Conservation (phyloP, 1,140 invertebrate species). For the Ruditapes philippinarum region DNA sequence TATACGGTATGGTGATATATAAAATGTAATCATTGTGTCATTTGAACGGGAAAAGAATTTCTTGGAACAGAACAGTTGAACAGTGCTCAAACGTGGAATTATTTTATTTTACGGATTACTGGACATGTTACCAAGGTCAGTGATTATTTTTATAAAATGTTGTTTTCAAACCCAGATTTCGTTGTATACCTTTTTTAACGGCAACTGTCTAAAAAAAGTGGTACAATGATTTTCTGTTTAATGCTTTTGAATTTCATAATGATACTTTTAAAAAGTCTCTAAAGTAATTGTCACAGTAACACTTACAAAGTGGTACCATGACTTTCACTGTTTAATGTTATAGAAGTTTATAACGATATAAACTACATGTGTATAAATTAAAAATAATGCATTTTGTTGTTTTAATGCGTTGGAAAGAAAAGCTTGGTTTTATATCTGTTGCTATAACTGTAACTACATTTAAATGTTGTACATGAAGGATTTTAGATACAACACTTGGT, state of each 20-base stretch:
- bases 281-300: background rate
- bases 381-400: too few relatives aligned
- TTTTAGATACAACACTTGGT: too few relatives aligned
- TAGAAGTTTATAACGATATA: too few relatives aligned
- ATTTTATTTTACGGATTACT: background rate
- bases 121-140: constrained; percentile 30
- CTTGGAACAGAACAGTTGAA: background rate
- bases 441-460: too few relatives aligned
- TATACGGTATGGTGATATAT: background rate
- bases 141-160: background rate
- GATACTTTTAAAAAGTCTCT: too few relatives aligned
- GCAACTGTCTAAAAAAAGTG: background rate
- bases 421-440: too few relatives aligned
- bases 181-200: background rate
- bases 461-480: too few relatives aligned
- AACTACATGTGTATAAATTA: too few relatives aligned
- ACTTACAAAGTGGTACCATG: background rate
- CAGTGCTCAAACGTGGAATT: background rate
- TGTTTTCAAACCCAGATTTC: background rate
- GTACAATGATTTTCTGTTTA: too few relatives aligned
- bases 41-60: background rate
- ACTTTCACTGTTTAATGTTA: too few relatives aligned
- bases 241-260: too few relatives aligned
- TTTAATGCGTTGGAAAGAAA: too few relatives aligned
- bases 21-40: background rate